These are phyloP conservation scores for Paragorgia papillata DNA, from an alignment of 92 coral and sea anemone species.

Conservation along the genomic window DNA sequence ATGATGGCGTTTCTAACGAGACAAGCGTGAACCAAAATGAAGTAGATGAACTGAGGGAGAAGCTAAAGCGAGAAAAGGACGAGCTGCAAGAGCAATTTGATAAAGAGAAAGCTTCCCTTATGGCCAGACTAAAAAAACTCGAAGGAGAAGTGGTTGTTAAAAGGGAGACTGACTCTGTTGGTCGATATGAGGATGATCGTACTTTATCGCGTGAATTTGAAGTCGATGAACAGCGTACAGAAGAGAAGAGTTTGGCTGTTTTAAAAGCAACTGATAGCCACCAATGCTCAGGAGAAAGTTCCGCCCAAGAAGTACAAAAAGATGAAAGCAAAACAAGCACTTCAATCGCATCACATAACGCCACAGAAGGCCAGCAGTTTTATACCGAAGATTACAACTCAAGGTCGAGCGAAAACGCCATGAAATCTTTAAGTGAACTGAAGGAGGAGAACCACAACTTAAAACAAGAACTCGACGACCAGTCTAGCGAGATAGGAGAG, in stretches of 20 bases:
- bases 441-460: slow-evolving; percentile 54
- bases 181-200: not conserved
- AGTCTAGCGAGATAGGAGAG: slow-evolving; percentile 55
- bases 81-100: not conserved
- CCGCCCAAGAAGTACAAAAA: not conserved
- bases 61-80: not conserved
- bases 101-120: not conserved
- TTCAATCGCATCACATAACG: not conserved
- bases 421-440: slow-evolving; percentile 35
- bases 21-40: not conserved
- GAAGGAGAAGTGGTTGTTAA: not conserved
- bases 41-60: not conserved
- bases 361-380: not conserved
- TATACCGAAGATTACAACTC: not conserved
- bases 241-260: too few species aligned
- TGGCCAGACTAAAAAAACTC: not conserved
- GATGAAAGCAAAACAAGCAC: not conserved
- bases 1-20: slow-evolving; percentile 22
- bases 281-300: not conserved
- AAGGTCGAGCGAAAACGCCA: not conserved
- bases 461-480: slow-evolving; percentile 49
- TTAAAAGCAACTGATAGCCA: too few species aligned
- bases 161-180: not conserved
- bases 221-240: too few species aligned
- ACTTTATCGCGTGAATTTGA: not conserved